Base-by-base conservation (phyloP, 23 tunicate genomes). In the Halocynthia aurantium region DNA sequence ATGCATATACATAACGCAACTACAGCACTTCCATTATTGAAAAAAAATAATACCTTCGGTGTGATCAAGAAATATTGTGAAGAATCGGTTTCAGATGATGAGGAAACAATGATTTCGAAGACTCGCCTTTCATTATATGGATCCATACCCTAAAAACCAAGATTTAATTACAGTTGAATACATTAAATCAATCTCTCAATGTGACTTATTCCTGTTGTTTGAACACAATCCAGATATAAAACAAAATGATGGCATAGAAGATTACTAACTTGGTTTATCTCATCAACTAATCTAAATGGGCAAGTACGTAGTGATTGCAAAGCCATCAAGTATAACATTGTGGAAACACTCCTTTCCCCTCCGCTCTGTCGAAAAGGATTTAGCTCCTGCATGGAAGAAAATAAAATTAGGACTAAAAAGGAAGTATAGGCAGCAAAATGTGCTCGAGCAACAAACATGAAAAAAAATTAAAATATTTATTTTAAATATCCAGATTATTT, bases 251-350 rank as follows among this genome's bases (percentile, higher is more conserved):
- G 21, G 12, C 13, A 68, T 19, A 12, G 13, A 13, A 19, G 19
- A 15, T 12, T 62, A 76, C 18, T 15, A 5, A 89, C 96, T 83
- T 90, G 98, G 73, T 87, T 87, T 11, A 93, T 87, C 78, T 87
- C 98, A 53, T 93, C 93, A 7, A 93, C 98, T 5, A 93, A 66
- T 20, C 98, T 81, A 57, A 93, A 93, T 20, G 98, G 98, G 68
- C 94, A 87, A 7, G 53, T 76, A 55, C 81, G 61, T 65, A 91
- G 52, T 61, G 80, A 82, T 81, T 87, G 98, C 57, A 93, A 82
- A 57, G 98, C 93, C 70, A 93, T 82, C 77, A 93, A 77, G 65
- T 87, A 93, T 20, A 93, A 80, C 98, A 93, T 93, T 7, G 98
- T 87, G 8, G 98, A 80, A 22, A 93, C 98, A 64, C 89, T 83